Percentiles rank a stretch among this genome's conserved stretches.
phyloP scores from a whole-genome alignment of 64 coral and sea anemone genomes.

The Stichodactyla mertensii region DNA sequence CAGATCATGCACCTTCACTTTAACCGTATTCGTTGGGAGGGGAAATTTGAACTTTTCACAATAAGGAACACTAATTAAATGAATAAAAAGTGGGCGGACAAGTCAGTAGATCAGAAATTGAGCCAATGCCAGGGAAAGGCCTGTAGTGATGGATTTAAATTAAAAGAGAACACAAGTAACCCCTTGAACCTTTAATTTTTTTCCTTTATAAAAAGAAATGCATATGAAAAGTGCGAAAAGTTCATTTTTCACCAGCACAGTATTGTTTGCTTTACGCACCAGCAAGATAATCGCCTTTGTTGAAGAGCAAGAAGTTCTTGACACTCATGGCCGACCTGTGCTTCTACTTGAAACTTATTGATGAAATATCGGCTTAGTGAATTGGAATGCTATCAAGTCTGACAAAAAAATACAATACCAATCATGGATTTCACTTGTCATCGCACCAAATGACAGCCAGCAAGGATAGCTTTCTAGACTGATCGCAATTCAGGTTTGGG shows the following conservation, averaged over 20 bases:
- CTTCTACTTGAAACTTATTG: conserved; percentile 4
- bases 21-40: too few relatives aligned
- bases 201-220: background rate
- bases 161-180: background rate
- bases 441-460: conserved; percentile 18
- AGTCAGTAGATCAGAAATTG: too few relatives aligned
- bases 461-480: conserved; percentile 16
- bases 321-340: conserved; percentile 1
- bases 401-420: conserved; percentile 13
- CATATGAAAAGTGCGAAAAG: background rate
- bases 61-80: too few relatives aligned
- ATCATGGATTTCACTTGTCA: conserved; percentile 24
- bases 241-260: background rate
- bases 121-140: too few relatives aligned
- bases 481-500: background rate
- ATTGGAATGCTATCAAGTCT: conserved; percentile 21
- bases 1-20: too few relatives aligned
- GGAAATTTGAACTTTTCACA: too few relatives aligned
- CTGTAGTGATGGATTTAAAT: too few relatives aligned
- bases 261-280: background rate
- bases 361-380: conserved; percentile 28
- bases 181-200: background rate
- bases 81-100: too few relatives aligned
- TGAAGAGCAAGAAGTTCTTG: conserved; percentile 5
- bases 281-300: conserved; percentile 4